Evolutionary conservation across 92 coral and sea anemone genomes (phyloP).

Genomic region (Parazoanthus swiftii): DNA sequence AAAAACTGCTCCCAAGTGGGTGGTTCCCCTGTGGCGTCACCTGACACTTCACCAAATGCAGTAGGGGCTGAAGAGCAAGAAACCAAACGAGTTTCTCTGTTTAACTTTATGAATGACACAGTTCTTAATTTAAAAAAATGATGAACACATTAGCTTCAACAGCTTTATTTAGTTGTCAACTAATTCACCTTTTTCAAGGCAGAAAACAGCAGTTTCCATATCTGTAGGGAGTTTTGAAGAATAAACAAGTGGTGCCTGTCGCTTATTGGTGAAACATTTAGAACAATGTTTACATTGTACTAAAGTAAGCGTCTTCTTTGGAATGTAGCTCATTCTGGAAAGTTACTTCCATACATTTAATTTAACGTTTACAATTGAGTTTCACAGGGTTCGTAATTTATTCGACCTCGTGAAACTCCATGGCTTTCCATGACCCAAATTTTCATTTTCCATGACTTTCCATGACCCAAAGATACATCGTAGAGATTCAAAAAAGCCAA

Average conservation of each 20-base stretch:
- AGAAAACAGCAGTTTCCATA: not conserved
- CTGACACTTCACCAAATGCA: not conserved
- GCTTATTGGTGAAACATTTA: too few species aligned
- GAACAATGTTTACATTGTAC: not conserved
- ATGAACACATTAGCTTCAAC: not conserved
- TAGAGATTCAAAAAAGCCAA: too few species aligned
- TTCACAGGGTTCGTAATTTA: too few species aligned
- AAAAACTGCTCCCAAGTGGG: constrained; percentile 1
- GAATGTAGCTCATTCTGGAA: not conserved
- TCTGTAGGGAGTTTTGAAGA: too few species aligned
- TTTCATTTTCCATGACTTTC: too few species aligned
- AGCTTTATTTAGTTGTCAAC: not conserved
- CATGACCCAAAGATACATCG: too few species aligned
- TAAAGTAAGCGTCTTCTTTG: not conserved
- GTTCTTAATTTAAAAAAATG: not conserved
- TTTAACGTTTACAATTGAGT: too few species aligned
- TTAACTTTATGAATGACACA: too few species aligned
- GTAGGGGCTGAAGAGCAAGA: not conserved
- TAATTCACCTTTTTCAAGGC: not conserved
- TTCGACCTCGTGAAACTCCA: too few species aligned
- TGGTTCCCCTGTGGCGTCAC: not conserved
- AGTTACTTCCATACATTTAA: not conserved
- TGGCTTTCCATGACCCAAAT: too few species aligned
- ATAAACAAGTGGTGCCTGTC: too few species aligned
- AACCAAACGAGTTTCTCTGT: not conserved